These are phyloP conservation scores for Schrankia costaestrigalis DNA, from an alignment of 2,888 invertebrate genomes.

Conservation along the genomic window DNA sequence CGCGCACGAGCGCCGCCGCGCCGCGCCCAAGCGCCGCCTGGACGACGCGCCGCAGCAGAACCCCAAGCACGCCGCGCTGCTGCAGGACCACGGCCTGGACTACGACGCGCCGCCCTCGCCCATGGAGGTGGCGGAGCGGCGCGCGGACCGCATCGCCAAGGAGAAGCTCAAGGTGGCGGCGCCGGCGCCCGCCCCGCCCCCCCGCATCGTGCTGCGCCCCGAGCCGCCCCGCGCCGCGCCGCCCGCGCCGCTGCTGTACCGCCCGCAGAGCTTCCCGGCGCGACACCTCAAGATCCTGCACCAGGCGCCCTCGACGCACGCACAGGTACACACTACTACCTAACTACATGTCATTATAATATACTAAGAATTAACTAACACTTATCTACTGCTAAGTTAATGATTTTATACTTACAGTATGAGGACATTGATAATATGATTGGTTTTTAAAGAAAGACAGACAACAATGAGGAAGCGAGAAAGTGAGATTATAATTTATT, in stretches of 20 bases:
- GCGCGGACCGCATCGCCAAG: slow-evolving; percentile 92
- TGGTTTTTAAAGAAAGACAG: no score
- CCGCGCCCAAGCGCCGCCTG: slow-evolving; percentile 87
- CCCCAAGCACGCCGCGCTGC: slow-evolving; percentile 91
- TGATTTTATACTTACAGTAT: no score
- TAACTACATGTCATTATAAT: background rate
- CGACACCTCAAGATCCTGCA: slow-evolving; percentile 74
- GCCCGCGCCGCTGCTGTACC: slow-evolving; percentile 80
- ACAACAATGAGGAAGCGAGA: no score
- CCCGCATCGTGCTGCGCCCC: slow-evolving; percentile 67
- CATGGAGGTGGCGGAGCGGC: slow-evolving; percentile 87
- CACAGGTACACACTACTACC: slow-evolving; percentile 31
- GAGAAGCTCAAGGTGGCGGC: slow-evolving; percentile 84
- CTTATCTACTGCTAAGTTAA: no score
- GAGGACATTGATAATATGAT: no score
- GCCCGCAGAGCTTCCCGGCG: slow-evolving; percentile 80
- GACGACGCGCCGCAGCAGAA: slow-evolving; percentile 84
- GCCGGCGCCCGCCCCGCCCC: slow-evolving; percentile 42
- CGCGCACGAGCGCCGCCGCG: slow-evolving; percentile 86
- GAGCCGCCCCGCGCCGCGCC: slow-evolving; percentile 49
- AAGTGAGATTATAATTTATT: no score
- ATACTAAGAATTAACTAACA: no score
- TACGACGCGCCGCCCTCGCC: slow-evolving; percentile 93
- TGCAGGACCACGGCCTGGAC: slow-evolving; percentile 91
- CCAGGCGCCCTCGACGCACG: slow-evolving; percentile 51